Evolutionary conservation across 2,888 invertebrate species (phyloP).

Genomic region (Encarsia formosa): DNA sequence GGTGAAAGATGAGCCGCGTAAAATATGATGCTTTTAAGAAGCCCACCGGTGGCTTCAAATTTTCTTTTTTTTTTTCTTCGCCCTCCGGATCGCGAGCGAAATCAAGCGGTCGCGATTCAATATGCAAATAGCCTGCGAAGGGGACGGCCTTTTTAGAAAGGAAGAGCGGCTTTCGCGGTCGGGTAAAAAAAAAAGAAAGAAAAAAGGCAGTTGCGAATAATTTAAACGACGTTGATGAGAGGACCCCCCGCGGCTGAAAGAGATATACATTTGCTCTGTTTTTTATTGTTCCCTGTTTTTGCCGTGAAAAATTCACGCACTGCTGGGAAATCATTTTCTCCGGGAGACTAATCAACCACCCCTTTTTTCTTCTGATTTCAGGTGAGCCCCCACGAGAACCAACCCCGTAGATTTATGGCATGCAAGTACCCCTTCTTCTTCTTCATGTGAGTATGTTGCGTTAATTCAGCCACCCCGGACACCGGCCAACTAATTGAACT

Average conservation of each 20-base stretch:
- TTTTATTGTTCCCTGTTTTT: neutral
- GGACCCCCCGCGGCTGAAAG: too few species aligned
- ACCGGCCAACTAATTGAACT: too few species aligned
- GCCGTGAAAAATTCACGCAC: neutral
- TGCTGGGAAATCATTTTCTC: neutral
- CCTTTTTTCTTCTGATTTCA: conserved; percentile 12
- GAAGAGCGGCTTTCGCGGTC: too few species aligned
- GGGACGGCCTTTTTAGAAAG: neutral
- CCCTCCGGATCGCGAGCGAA: conserved; percentile 29
- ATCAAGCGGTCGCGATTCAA: conserved; percentile 38
- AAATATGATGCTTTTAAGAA: conserved; percentile 48
- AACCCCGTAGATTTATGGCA: too few species aligned
- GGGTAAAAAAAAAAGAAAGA: too few species aligned
- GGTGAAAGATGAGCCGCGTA: conserved; percentile 32
- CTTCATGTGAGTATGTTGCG: too few species aligned
- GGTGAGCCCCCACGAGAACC: too few species aligned
- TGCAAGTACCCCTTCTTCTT: too few species aligned
- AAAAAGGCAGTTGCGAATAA: conserved; percentile 16
- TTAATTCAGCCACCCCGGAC: too few species aligned
- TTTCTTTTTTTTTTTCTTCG: conserved; percentile 43
- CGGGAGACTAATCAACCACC: neutral
- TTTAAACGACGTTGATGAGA: conserved; percentile 24
- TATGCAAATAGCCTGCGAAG: conserved; percentile 37
- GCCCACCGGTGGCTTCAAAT: conserved; percentile 28
- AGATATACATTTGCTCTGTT: too few species aligned